Base-by-base conservation (phyloP, 2,113 vertebrate species). In the Ammospiza nelsoni region DNA sequence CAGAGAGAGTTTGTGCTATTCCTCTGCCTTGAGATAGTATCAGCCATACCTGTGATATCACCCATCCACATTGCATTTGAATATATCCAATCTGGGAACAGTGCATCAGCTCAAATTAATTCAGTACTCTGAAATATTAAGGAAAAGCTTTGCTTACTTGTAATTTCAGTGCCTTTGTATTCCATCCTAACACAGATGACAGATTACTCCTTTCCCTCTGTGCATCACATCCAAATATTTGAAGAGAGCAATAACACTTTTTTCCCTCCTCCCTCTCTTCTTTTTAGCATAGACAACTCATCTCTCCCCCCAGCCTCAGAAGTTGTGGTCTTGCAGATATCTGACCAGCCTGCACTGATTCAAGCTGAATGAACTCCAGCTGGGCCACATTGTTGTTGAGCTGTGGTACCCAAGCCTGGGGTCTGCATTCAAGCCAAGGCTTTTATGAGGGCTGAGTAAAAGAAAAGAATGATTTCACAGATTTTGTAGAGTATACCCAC, bases 31-130 rank as follows among this genome's bases (percentile, higher is more conserved):
- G 28, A 73, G 41, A 71, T 37, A 31, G 4, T 39, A 31, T 49
- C 0, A 0, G 11, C 55, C 27, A 8, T 91, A 51, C 18, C 43
- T 44, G 1, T 55, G 33, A 52, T 94, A 35, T 33, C 2, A 1
- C 58, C 43, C 2, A 2, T 51, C 29, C 14, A 11, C 46, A 43
- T n/a, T 81, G 22, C 8, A 6, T 71, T 71, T 92, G 39, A 75
- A 74, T 51, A 39, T 20, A 41, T 71, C 39, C 29, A 3, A 5
- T 35, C 46, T 63, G 52, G 48, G 82, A 87, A 43, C 18, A 39
- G 8, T 11, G 5, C 33, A 35, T 49, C 43, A 39, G 37, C 37
- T 39, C 37, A 48, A n/a, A 83, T 35, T 85, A 31, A 41, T 80
- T 84, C 37, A 37, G 22, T 57, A 48, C 19, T 49, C 35, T 73